Base-by-base conservation (phyloP, 2,888 invertebrate genomes). In the Acrobasis suavella region DNA sequence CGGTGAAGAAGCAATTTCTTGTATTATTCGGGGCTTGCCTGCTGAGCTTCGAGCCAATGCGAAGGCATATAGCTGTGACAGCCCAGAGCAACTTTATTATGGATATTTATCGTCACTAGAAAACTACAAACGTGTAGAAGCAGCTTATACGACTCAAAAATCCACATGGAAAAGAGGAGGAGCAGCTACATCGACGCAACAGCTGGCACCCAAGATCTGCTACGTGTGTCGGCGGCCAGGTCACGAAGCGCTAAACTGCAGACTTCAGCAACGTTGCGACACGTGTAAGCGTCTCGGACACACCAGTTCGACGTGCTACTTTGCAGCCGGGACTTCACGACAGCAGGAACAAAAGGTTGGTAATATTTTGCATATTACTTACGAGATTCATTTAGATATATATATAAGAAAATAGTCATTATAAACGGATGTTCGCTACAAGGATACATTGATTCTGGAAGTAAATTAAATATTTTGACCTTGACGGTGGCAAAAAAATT, bases 1-100 rank as follows among this genome's bases (percentile, higher is more conserved):
- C 0, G n/a, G n/a, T n/a, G n/a, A n/a, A n/a, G n/a, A n/a, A n/a
- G 71, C 73, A 2, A 69, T 66, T 22, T 69, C 72, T 0, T 73
- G 73, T 49, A 65, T 71, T 0, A 72, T 74, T 6, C 15, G 65
- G 8, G 73, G 72, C 0, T 49, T 73, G 9, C 75, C 71, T 5
- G 9, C 0, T 0, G 71, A 72, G 37, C 32, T 72, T 17, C 10
- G 66, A 52, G 67, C 67, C 0, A 73, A 72, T 12, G 73, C 75
- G 7, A 73, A 73, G 42, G 74, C 75, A 0, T 74, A 64, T 54
- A 50, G 50, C 1, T 75, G 72, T 52, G 64, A 67, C 0, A 65
- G 63, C 7, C 73, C 74, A 1, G 64, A 72, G 58, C 58, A 70
- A 50, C 62, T 73, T 0, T 72, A 72, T 50, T 70, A 63, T 39